phyloP scores from a whole-genome alignment of 2,797 vertebrate genomes.

The Chanos chanos region DNA sequence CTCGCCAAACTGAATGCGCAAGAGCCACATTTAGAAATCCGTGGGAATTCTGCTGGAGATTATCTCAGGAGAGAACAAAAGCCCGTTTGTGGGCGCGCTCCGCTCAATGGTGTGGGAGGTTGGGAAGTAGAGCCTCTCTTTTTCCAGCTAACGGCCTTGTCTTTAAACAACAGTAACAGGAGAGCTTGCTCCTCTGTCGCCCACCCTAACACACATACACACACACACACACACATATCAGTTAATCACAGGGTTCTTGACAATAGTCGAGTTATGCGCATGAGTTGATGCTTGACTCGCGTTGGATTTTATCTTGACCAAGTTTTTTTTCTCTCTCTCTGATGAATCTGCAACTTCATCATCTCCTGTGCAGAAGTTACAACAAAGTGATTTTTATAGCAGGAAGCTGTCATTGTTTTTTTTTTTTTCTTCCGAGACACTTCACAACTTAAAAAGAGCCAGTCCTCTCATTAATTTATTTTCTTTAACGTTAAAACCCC shows the following conservation, averaged over 20 bases:
- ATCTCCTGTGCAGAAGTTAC: no score
- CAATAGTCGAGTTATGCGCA: no score
- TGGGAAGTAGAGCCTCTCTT: slow-evolving; percentile 14
- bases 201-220: slow-evolving; percentile 10
- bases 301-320: no score
- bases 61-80: slow-evolving; percentile 62
- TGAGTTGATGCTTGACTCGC: no score
- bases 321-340: no score
- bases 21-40: slow-evolving; percentile 34
- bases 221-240: slow-evolving; percentile 14
- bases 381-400: no score
- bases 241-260: neutral
- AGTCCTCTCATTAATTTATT: no score
- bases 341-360: no score
- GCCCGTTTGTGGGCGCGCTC: slow-evolving; percentile 53
- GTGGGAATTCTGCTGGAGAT: slow-evolving; percentile 44
- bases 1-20: slow-evolving; percentile 7
- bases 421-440: no score
- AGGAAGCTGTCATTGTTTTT: no score
- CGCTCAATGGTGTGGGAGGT: slow-evolving; percentile 33
- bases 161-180: slow-evolving; percentile 4
- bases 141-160: slow-evolving; percentile 11
- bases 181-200: neutral
- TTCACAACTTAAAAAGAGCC: no score
- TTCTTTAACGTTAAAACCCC: no score